Evolutionary conservation across 2,797 vertebrate genomes (phyloP), one percentile per base, ranked within the genome.

Genomic region (Rhyacichthys aspro): DNA sequence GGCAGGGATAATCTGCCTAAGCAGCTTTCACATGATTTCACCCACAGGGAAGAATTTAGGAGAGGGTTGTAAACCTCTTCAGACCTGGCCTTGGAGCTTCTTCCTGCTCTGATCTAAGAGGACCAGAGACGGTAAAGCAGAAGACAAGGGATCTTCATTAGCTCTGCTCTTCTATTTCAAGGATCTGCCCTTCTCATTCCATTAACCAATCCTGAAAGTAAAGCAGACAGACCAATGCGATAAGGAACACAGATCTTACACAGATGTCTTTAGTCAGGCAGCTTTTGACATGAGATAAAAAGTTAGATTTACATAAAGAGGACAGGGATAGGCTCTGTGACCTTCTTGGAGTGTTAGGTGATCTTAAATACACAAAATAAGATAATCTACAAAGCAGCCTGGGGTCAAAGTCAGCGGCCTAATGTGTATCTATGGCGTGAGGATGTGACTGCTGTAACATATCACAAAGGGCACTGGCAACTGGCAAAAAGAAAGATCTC

Each of bases 1-100:
- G 84, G 81, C 83, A 74, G 66, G 85, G 86, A 89, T 92, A 91
- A 92, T 91, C 89, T 87, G 83, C 71, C 79, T 92, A 92, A 93
- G 90, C 84, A 90, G 91, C 90, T 92, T 92, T 90, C 81, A 87
- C 86, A 82, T 82, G 82, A 88, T 89, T 90, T 90, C 69, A 84
- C 83, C 79, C 76, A 82, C 83, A 72, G 70, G 70, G 82, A 89
- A 84, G 86, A 86, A 87, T 88, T 87, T 87, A 84, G 78, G 67
- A 65, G 67, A 82, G 74, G 86, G 86, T 89, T 88, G 85, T 88
- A 91, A 89, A 86, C 78, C 84, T 83, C 83, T 78, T 86, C 80
- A 67, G 84, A 77, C 74, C 69, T 76, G 82, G 80, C 80, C 82
- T 84, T 79, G 78, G 74, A 78, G 61, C 67, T 43, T 79, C 77